Conservation (phyloP, 2,113 vertebrate species). For the Myiopsitta monachus region DNA sequence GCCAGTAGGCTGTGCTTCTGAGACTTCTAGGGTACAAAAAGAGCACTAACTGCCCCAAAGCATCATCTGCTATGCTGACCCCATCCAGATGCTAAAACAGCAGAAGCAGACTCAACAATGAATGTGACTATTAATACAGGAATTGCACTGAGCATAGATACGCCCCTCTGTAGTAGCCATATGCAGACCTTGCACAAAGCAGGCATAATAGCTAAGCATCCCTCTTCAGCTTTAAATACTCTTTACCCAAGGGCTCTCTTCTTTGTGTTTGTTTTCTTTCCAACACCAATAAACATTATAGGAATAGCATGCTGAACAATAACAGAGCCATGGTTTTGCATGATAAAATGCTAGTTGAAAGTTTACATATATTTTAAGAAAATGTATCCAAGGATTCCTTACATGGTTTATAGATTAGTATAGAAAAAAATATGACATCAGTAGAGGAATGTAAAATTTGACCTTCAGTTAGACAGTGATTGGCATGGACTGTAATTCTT, state of each 20-base stretch:
- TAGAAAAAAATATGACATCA: slow-evolving; percentile 27
- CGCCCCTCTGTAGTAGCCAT: background rate
- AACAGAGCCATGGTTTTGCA: background rate
- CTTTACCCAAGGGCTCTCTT: background rate
- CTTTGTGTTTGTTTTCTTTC: background rate
- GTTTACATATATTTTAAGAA: slow-evolving; percentile 29
- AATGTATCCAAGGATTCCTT: slow-evolving; percentile 37
- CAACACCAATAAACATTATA: slow-evolving; percentile 7
- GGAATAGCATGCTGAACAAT: background rate
- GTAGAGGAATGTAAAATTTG: slow-evolving; percentile 64
- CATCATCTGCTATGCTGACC: background rate
- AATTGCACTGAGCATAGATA: background rate
- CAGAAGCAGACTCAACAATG: background rate
- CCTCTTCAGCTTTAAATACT: background rate
- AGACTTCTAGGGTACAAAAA: background rate
- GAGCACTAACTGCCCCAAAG: background rate
- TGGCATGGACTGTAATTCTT: slow-evolving; percentile 70
- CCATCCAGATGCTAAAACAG: background rate
- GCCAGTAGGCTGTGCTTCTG: background rate
- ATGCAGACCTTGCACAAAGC: background rate
- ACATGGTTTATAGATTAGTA: slow-evolving; percentile 54
- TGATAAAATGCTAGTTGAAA: background rate
- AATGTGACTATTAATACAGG: background rate
- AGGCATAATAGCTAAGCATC: background rate
- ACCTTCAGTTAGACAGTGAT: slow-evolving; percentile 72